Base-by-base conservation (phyloP, 2,797 vertebrate genomes). In the Labeo calbasu region DNA sequence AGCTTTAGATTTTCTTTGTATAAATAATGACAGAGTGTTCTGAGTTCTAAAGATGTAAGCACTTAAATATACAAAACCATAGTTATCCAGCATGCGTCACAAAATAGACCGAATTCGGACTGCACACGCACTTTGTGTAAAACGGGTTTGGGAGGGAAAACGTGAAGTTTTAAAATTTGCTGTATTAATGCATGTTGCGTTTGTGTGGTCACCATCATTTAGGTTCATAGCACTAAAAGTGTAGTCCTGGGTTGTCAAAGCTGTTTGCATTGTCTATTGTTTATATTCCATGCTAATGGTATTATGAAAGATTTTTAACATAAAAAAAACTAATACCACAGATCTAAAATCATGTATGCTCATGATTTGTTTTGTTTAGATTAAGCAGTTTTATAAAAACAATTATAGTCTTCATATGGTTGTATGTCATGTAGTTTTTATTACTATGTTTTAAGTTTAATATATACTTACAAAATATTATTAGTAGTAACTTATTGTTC, bases 261-360 rank as follows among this genome's bases (percentile, higher is more conserved):
- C 2, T 72, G 0, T 9, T 0, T 10, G 3, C 5, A 19, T 2
- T 36, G 8, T 0, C 0, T 14, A n/a, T 23, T 2, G n/a, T 6
- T 73, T 21, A 8, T 12, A 1, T 53, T 21, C 5, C 1, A 7
- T 7, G 7, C 0, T 19, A 1, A 2, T 19, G 48, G 5, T 17
- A 0, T 72, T 5, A 5, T 1, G 1, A 28, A 13, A 2, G 0
- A 5, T 11, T 51, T 25, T 0, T 25, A 1, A 0, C 5, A 1
- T 5, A 17, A 12, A 0, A 2, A 19, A 19, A 6, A 17, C 5
- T 50, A 7, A 25, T 1, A 9, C 21, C n/a, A 25, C 15, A 17
- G 0, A 10, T 2, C 28, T 51, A 6, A 2, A 0, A 11, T 73
- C 23, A 12, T 12, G 23, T 28, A 0, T 0, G 4, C 0, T 17